Base-by-base conservation (phyloP, 2,797 vertebrate species). In the Tapera naevia region DNA sequence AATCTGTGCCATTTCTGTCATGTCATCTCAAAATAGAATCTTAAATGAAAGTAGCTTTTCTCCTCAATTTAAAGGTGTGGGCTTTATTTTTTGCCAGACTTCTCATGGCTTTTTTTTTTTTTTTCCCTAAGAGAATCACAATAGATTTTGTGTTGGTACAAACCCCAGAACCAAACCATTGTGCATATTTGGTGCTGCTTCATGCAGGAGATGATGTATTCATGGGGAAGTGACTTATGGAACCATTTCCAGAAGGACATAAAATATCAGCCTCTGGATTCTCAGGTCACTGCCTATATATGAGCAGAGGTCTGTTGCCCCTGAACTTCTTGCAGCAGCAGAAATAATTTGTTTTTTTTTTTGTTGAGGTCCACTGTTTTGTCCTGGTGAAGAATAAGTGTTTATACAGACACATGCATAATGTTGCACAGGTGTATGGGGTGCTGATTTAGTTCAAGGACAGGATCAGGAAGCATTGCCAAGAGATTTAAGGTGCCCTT, bases 121-220 rank as follows among this genome's bases (percentile, higher is more conserved):
- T 18, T 16, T n/a, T n/a, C n/a, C 64, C 66, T 56, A 7, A 93
- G 41, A 39, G 17, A 33, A 17, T 8, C 46, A 17, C 4, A 22
- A 85, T 41, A 48, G 57, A 84, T 89, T 74, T 86, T 41, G 83
- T 53, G 78, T 94, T 84, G 41, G 27, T 89, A 76, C 41, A 66
- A 85, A 81, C 57, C 39, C 48, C 30, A 64, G 81, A 45, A 35
- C 6, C 2, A 5, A 51, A 32, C 81, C 13, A 3, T 33, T 62
- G 28, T 43, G 35, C 1, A 0, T 9, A 1, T 56, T 23, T 71
- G 41, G 48, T 24, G 21, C 69, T 94, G 65, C 87, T 86, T 72
- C 64, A 30, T 5, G 1, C 7, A 11, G 43, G 23, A 17, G 50
- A 25, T 69, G n/a, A 9, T 69, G 85, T 86, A n/a, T 23, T 92